Percentiles rank a stretch among this genome's conserved stretches.
These are phyloP conservation scores for Enteromius fasciolatus DNA, from an alignment of 2,797 vertebrate genomes.

Conservation along the genomic window DNA sequence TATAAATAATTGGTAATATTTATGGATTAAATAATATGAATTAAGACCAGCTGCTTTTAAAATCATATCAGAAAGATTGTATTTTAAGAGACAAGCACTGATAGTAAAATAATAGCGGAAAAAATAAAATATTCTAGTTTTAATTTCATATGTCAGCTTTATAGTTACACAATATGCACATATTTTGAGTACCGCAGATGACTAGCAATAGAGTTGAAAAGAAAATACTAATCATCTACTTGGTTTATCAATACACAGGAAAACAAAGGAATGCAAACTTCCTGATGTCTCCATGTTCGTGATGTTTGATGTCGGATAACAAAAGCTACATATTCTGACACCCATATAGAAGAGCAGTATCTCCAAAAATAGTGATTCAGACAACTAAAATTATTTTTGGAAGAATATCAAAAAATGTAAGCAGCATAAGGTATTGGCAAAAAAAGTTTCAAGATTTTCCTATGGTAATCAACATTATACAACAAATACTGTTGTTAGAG, in stretches of 20 bases:
- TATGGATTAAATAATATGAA: neutral
- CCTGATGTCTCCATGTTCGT: too few relatives aligned
- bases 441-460: neutral
- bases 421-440: neutral
- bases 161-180: neutral
- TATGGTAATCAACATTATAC: neutral
- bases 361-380: neutral
- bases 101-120: neutral
- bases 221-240: neutral
- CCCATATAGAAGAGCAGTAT: neutral
- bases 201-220: neutral
- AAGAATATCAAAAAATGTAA: neutral
- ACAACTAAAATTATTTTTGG: neutral
- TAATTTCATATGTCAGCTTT: neutral
- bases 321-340: neutral
- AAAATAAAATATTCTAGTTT: neutral
- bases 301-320: too few relatives aligned
- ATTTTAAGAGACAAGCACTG: neutral
- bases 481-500: neutral
- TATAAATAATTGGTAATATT: neutral
- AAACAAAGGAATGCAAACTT: too few relatives aligned
- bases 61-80: neutral
- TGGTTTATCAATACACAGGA: too few relatives aligned
- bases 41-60: neutral
- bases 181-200: neutral